phyloP scores from a whole-genome alignment of 2,888 invertebrate genomes.

The Elegia similella region DNA sequence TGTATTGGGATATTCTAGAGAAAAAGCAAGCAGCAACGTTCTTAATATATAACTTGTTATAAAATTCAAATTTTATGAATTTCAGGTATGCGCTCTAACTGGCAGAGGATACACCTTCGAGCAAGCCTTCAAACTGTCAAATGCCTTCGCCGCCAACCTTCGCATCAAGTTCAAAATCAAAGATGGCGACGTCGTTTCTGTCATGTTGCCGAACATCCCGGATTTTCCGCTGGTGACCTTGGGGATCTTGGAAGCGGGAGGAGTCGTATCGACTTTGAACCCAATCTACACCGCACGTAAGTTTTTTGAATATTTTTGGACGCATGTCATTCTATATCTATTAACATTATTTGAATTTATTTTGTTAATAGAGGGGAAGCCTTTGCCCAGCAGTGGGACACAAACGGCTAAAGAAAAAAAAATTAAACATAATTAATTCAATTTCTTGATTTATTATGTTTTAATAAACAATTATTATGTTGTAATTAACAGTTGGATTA shows the following conservation, averaged over 20 bases:
- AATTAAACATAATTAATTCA: no score
- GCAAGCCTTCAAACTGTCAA: constrained; percentile 83
- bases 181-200: constrained; percentile 85
- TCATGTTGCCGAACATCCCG: constrained; percentile 89
- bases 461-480: no score
- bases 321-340: no score
- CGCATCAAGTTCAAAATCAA: constrained; percentile 84
- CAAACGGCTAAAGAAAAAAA: no score
- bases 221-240: constrained; percentile 86
- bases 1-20: no score
- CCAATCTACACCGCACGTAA: constrained; percentile 86
- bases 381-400: no score
- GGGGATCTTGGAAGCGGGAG: constrained; percentile 86
- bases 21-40: no score
- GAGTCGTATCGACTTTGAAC: constrained; percentile 87
- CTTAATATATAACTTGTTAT: no score
- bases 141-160: constrained; percentile 85
- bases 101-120: constrained; percentile 88
- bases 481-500: no score
- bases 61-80: constrained; percentile 18
- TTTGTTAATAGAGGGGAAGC: no score
- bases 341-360: no score
- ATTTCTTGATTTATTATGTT: no score
- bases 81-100: constrained; percentile 87
- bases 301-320: constrained; percentile 38